These are phyloP conservation scores for Eustalomyia histrio DNA, from an alignment of 2,888 invertebrate genomes.

Conservation along the genomic window DNA sequence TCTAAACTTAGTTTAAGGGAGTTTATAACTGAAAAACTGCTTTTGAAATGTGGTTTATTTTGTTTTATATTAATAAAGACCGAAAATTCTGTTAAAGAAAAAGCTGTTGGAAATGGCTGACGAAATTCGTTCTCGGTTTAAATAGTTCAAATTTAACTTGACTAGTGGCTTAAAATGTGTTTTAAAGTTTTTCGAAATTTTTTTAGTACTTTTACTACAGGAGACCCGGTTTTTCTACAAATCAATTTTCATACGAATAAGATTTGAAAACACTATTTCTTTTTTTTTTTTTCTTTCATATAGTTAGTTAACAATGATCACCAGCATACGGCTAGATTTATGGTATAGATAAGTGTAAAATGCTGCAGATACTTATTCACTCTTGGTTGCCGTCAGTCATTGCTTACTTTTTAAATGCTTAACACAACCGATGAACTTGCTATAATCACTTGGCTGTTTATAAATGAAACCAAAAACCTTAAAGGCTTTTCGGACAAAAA, in stretches of 20 bases:
- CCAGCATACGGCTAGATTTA: constrained; percentile 74
- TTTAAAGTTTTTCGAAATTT: too few species aligned
- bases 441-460: constrained; percentile 61
- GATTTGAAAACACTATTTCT: constrained; percentile 44
- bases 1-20: too few species aligned
- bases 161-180: too few species aligned
- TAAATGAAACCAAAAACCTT: constrained; percentile 57
- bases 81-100: too few species aligned
- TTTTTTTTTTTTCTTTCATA: constrained; percentile 11
- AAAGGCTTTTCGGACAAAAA: constrained; percentile 47
- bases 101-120: too few species aligned
- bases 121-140: too few species aligned
- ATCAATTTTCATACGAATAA: constrained; percentile 8
- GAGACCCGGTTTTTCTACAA: constrained; percentile 31
- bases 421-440: constrained; percentile 64
- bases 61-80: too few species aligned
- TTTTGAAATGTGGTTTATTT: too few species aligned
- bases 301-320: constrained; percentile 64
- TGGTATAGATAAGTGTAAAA: constrained; percentile 76
- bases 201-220: too few species aligned
- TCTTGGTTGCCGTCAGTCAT: constrained; percentile 62
- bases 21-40: too few species aligned
- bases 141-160: too few species aligned
- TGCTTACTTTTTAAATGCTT: constrained; percentile 55
- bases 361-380: constrained; percentile 78